Base-by-base conservation (phyloP, 2,113 vertebrate genomes). In the Prinia subflava region DNA sequence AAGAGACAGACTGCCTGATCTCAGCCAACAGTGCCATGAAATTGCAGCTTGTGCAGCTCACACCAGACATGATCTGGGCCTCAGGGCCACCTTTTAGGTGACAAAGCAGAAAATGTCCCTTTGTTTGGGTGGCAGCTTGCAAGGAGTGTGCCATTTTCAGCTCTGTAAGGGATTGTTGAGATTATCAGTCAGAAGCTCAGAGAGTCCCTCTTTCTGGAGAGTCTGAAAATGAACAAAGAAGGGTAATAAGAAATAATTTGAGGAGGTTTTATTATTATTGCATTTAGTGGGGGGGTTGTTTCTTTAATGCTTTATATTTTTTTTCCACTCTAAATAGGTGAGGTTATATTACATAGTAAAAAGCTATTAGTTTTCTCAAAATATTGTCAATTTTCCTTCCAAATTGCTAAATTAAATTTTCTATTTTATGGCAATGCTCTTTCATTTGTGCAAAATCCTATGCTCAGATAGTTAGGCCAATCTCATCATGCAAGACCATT, bases 281-380 rank as follows among this genome's bases (percentile, higher is more conserved):
- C 82, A 62, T 71, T 95, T 73, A 90, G 71, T 83, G 75, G 35
- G 78, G 69, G 82, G 37, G 50, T 91, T 89, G 62, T 83, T 53
- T 92, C 44, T 87, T 94, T 75, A 82, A 47, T 53, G 60, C 82
- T 94, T 84, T 71, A 33, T 76, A 22, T 73, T 63, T 78, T 68
- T 93, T 94, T 95, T 80, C 35, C 85, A 33, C 63, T 27, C 59
- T 76, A 93, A 67, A 70, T 89, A 88, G 79, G 57, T 96, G 53
- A 91, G 55, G 28, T 94, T 92, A 69, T 76, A 87, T 67, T 91
- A 68, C 52, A 83, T 17, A 75, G 77, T 89, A 82, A 97, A 94
- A 96, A 96, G 84, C 73, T 89, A 64, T 96, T 91, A 33, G 39
- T 96, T 97, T 96, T 97, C 91, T 96, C 87, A 92, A 95, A 96